Evolutionary conservation across 2,888 invertebrate genomes (phyloP), one percentile per base, ranked within the genome.

Genomic region (Thecophora atra): DNA sequence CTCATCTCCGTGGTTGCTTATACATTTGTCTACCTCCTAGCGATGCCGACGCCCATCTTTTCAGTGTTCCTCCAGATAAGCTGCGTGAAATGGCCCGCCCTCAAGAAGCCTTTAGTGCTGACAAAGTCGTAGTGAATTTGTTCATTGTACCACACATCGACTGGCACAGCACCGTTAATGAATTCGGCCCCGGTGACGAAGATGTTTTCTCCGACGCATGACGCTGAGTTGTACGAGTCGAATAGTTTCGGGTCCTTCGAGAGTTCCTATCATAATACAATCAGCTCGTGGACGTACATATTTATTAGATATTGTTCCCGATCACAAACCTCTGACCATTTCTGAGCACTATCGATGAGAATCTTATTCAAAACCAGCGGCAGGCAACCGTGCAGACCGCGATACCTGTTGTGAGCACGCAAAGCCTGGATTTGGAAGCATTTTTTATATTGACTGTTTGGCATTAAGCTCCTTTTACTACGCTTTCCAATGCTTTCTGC

Each of bases 71-170:
- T 91, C 95, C 95, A 95, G 26, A 95, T 89, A 2, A 96, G 90
- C 87, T 96, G 96, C 0, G 94, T 92, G 81, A 96, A 95, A 83
- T 96, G 95, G 17, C 95, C 95, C 76, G 93, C 91, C 74, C 88
- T 89, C 73, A 89, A 89, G 8, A 88, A 88, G 1, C 93, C 93
- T 74, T 91, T 91, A 0, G 83, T 81, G 75, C 83, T 88, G 15
- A 89, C 89, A 80, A 92, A 94, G 54, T 88, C 87, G 80, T 93
- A 93, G 70, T 90, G 87, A 73, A 89, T 88, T 42, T 93, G 91
- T 85, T 94, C 94, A 66, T 90, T 89, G 77, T 92, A 94, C 96
- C 96, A 96, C 79, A 91, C 90, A 54, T 92, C 91, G 0, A 95
- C 95, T 0, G 94, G 91, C 75, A 91, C 91, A 44, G 88, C 88